Base-by-base conservation (phyloP, 2,113 vertebrate species). In the Anoplopoma fimbria region DNA sequence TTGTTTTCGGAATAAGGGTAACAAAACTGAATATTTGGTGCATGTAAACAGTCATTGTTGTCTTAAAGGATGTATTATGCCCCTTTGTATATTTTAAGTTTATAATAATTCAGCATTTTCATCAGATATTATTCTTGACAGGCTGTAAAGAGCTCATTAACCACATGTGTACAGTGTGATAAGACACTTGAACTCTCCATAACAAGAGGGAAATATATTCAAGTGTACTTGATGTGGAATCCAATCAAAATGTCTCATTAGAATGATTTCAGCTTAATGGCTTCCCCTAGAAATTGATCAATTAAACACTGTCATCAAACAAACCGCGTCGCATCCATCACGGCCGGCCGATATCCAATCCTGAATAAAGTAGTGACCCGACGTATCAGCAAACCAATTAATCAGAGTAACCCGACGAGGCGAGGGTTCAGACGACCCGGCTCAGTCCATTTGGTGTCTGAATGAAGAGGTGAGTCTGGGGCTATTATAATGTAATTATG, bases 231-330 rank as follows among this genome's bases (percentile, higher is more conserved):
- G 78, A 19, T 87, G 80, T 89, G 78, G 86, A 85, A 81, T 87
- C 89, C 79, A 91, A 90, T 92, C 87, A 91, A 79, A 89, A 81
- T 71, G 82, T 92, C 90, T 92, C 89, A 93, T 92, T 93, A 93
- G 83, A 87, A 83, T 67, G 82, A 89, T 91, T 91, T 87, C 40
- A 61, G 69, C 83, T 79, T 89, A 91, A 90, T 87, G 85, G 79
- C 84, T 82, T 85, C 73, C 84, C 88, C 33, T 68, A 83, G 79
- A 86, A 90, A 91, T 83, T 36, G 83, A 91, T 89, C 89, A 91
- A 90, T 92, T 92, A 89, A 89, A 84, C 83, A 53, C 83, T 81
- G 89, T 91, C 88, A 88, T 81, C 84, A 87, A 87, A 91, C 88
- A 86, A 88, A 81, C 85, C 5, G 81, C 57, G 14, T 78, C 82